Evolutionary conservation across 2,113 vertebrate genomes (phyloP).

Genomic region (Odontophorus gujanensis): DNA sequence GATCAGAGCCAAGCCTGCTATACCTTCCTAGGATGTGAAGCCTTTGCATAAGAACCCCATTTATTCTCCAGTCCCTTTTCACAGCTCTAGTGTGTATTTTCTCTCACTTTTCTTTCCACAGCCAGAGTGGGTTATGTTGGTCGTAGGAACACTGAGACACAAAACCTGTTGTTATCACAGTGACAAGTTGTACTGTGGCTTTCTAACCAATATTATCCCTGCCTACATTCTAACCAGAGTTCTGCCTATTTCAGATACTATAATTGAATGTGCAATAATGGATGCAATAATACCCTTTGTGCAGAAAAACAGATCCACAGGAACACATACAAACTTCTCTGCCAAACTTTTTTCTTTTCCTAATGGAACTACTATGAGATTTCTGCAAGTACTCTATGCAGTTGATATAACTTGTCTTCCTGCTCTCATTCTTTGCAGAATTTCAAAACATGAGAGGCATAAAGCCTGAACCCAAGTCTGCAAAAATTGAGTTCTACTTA

Average conservation of each 20-base stretch:
- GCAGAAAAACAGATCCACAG: background rate
- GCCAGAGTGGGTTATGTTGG: background rate
- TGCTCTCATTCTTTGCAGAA: background rate
- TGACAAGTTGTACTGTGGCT: background rate
- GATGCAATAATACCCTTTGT: background rate
- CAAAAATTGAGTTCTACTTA: background rate
- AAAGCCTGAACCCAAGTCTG: background rate
- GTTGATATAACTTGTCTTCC: background rate
- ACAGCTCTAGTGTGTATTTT: background rate
- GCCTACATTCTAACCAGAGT: background rate
- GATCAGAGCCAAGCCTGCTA: background rate
- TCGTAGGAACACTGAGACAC: background rate
- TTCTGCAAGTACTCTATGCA: background rate
- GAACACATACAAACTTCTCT: background rate
- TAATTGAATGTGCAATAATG: background rate
- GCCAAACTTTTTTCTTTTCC: slow-evolving; percentile 22
- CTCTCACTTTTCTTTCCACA: background rate
- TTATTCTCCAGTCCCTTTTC: background rate
- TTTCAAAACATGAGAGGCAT: background rate
- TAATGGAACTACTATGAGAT: background rate
- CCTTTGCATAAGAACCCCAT: background rate
- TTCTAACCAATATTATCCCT: background rate
- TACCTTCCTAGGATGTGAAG: background rate
- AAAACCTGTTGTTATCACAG: background rate
- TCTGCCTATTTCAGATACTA: background rate